These are phyloP conservation scores for Thamnaconus septentrionalis DNA, from an alignment of 2,113 vertebrate genomes.

Conservation along the genomic window DNA sequence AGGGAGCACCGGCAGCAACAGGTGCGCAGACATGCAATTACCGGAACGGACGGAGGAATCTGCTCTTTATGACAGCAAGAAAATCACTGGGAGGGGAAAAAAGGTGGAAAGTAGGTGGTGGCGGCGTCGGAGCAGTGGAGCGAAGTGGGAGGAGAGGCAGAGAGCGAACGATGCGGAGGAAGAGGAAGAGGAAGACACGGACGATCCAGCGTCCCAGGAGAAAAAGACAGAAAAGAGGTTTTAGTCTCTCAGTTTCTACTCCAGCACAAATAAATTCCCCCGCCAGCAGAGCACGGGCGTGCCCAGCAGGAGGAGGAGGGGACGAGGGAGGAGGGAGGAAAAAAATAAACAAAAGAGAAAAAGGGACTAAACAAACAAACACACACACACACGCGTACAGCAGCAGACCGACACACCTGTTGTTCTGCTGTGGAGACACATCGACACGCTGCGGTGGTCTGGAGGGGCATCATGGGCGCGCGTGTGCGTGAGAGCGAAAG, in stretches of 20 bases:
- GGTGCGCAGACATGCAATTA: constrained; percentile 72
- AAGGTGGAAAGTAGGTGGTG: constrained; percentile 34
- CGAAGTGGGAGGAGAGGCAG: constrained; percentile 29
- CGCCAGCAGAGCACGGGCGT: constrained; percentile 8
- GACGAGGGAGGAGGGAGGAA: neutral
- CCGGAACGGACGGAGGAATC: constrained; percentile 35
- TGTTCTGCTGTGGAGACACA: constrained; percentile 27
- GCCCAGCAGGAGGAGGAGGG: neutral
- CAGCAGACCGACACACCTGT: constrained; percentile 33
- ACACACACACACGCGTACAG: constrained; percentile 26
- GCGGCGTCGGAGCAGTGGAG: constrained; percentile 8
- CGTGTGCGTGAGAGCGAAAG: constrained; percentile 31
- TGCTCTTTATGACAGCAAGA: constrained; percentile 60
- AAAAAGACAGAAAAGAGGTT: constrained; percentile 28
- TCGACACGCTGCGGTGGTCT: constrained; percentile 19
- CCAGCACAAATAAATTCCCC: constrained; percentile 43
- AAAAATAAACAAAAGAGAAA: constrained; percentile 38
- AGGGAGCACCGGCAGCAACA: constrained; percentile 67
- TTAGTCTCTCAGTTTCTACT: constrained; percentile 35
- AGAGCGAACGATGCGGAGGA: constrained; percentile 25
- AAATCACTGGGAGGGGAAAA: constrained; percentile 36
- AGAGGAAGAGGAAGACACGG: constrained; percentile 22
- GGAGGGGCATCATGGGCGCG: constrained; percentile 18
- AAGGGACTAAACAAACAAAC: no score
- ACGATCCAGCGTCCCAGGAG: constrained; percentile 36